Percentiles rank a stretch among this genome's conserved stretches.
These are phyloP conservation scores for Cromileptes altivelis DNA, from an alignment of 2,113 vertebrate genomes.

Conservation along the genomic window DNA sequence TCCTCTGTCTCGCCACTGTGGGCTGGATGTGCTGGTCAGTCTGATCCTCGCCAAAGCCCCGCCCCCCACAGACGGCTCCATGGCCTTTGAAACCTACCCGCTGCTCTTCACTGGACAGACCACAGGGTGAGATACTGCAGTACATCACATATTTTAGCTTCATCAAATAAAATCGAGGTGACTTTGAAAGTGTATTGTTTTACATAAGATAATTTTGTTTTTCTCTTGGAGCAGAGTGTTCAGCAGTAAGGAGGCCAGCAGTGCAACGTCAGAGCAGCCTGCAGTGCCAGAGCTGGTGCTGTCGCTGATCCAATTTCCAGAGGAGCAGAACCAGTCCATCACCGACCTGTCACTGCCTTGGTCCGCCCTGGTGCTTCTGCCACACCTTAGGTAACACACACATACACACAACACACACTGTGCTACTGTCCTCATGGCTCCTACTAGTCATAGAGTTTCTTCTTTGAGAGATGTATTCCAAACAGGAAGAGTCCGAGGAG, in stretches of 20 bases:
- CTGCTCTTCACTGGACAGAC: slow-evolving; percentile 87
- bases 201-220: not conserved
- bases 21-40: slow-evolving; percentile 87
- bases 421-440: no score
- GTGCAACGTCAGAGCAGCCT: slow-evolving; percentile 64
- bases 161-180: no score
- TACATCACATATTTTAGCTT: not conserved
- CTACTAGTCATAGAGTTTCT: not conserved
- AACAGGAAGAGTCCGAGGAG: not conserved
- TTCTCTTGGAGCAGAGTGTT: slow-evolving; percentile 32
- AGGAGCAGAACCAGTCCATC: slow-evolving; percentile 68
- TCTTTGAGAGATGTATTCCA: not conserved
- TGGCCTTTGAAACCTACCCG: slow-evolving; percentile 97
- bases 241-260: slow-evolving; percentile 62
- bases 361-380: slow-evolving; percentile 92
- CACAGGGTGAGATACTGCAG: slow-evolving; percentile 79
- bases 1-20: slow-evolving; percentile 72
- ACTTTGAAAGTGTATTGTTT: not conserved
- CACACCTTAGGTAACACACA: slow-evolving; percentile 91
- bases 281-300: slow-evolving; percentile 87
- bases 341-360: slow-evolving; percentile 89
- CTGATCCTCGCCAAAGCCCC: slow-evolving; percentile 94
- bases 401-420: not conserved
- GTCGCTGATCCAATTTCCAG: slow-evolving; percentile 84
- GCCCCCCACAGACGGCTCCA: slow-evolving; percentile 91